Base-by-base conservation (phyloP, 2,888 invertebrate species). In the Aspidapion aeneum region DNA sequence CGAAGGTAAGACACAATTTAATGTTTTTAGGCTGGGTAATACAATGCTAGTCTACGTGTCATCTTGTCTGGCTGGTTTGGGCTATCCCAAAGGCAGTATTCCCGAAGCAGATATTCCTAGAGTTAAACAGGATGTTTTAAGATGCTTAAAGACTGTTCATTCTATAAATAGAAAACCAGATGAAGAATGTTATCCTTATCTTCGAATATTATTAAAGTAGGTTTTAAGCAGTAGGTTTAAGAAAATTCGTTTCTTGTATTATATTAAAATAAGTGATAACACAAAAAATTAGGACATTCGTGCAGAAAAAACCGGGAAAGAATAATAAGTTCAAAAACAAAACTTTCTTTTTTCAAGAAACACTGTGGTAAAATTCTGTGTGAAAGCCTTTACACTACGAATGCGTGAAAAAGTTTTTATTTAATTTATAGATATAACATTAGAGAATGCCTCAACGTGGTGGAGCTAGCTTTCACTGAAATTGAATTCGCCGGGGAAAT, bases 1-100 rank as follows among this genome's bases (percentile, higher is more conserved):
- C n/a, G n/a, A n/a, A n/a, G n/a, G n/a, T n/a, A n/a, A n/a, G n/a
- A n/a, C n/a, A n/a, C n/a, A n/a, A n/a, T n/a, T n/a, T n/a, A n/a
- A n/a, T n/a, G n/a, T 52, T 55, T 58, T 62, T 67, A 82, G 82
- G 71, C 81, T 93, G 55, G 95, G 94, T 5, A 94, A 94, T 74
- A 91, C 91, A 66, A 80, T 95, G 68, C 80, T 96, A 58, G 93
- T 95, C 1, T 95, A 94, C 75, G 86, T 93, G 22, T 93, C 91
- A 67, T 93, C 93, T 69, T 94, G 94, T 74, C 81, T 95, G 67
- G 90, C 93, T n/a, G 95, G 73, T 60, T 82, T 91, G 62, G 91
- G 90, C 0, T 95, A 92, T 81, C 94, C 93, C 0, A 82, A 82
- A 51, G 93, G 93, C 0, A 86, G 88, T 71, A 87, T 93, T 69